phyloP scores from a whole-genome alignment of 2,113 vertebrate species.

The Suricata suricatta region DNA sequence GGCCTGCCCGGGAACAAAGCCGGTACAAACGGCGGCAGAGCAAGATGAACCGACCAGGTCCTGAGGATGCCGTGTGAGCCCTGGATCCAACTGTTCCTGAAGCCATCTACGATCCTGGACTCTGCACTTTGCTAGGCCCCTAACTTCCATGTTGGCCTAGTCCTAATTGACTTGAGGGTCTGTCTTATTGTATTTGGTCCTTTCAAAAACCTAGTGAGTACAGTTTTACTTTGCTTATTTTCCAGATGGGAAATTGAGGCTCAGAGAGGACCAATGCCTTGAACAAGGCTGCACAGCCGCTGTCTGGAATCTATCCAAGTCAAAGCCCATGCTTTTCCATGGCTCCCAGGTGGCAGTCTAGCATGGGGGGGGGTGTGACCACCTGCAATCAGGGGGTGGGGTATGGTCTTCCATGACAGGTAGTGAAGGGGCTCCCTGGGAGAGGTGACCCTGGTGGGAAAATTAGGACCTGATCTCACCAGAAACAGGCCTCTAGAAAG shows the following conservation, averaged over 20 bases:
- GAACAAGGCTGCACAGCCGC: background rate
- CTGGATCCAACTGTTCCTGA: constrained; percentile 15
- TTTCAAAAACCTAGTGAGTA: background rate
- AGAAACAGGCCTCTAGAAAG: background rate
- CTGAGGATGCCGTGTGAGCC: background rate
- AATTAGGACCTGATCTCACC: background rate
- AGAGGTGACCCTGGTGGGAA: background rate
- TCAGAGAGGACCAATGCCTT: background rate
- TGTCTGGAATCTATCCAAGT: background rate
- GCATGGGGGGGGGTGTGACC: background rate
- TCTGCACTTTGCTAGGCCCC: background rate
- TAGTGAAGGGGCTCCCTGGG: background rate
- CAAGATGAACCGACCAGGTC: background rate
- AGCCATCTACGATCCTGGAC: background rate
- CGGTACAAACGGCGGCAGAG: background rate
- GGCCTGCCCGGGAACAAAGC: background rate
- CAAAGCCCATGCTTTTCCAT: background rate
- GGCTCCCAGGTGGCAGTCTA: background rate
- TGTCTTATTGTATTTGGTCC: background rate
- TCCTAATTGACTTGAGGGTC: background rate
- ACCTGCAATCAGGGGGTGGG: background rate
- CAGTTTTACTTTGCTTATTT: background rate
- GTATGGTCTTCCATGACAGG: background rate
- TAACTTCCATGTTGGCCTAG: background rate
- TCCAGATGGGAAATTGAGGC: background rate